Base-by-base conservation (phyloP, 1,140 invertebrate genomes). In the Trachelipus rathkii region DNA sequence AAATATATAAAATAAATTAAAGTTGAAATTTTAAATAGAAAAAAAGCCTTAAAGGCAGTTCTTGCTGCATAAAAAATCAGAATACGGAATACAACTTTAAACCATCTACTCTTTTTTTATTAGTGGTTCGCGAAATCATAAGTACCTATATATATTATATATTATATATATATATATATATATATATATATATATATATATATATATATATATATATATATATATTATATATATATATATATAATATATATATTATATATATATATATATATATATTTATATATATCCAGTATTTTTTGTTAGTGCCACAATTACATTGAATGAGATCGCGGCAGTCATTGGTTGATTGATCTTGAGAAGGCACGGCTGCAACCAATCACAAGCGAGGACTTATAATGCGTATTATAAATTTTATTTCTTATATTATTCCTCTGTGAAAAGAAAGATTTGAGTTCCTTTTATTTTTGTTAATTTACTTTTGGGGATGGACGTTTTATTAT, bases 121-220 rank as follows among this genome's bases (percentile, higher is more conserved):
- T n/a, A n/a, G n/a, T n/a, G n/a, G n/a, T n/a, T n/a, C n/a, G n/a
- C n/a, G n/a, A n/a, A n/a, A n/a, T n/a, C n/a, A n/a, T n/a, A n/a
- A n/a, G n/a, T n/a, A n/a, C n/a, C n/a, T n/a, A n/a, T n/a, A n/a
- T n/a, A n/a, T n/a, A n/a, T n/a, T n/a, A n/a, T n/a, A n/a, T n/a
- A n/a, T n/a, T n/a, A n/a, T n/a, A n/a, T n/a, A n/a, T n/a, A n/a
- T n/a, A n/a, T n/a, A n/a, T 60, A 60, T 60, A 60, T 60, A 60
- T 19, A 60, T 60, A 60, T 60, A 60, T 60, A 60, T 60, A 60
- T 60, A 60, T 60, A 60, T 60, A 60, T 60, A 60, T 60, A 60
- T 60, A 60, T 60, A 60, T 60, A 60, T 60, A 60, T 60, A 60
- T 60, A 60, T 60, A 60, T 60, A 60, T 60, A 60, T 60, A 60